Base-by-base conservation (phyloP, 2,113 vertebrate species). In the Pseudorhombus dupliciocellatus region DNA sequence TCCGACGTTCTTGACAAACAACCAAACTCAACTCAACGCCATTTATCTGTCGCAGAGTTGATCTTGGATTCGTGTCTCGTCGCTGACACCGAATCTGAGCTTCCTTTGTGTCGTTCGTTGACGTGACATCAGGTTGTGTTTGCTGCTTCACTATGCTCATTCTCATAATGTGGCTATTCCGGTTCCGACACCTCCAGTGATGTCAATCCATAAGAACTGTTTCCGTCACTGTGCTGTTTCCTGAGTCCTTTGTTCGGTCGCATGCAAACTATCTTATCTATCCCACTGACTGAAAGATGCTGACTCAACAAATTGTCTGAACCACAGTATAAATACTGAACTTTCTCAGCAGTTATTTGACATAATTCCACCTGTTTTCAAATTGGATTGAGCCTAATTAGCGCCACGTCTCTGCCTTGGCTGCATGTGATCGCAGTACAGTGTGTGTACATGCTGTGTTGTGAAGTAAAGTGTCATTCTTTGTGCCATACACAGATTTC, bases 401-500 rank as follows among this genome's bases (percentile, higher is more conserved):
- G 2, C 30, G 1, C 28, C 18, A 0, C 30, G 8, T 20, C 16
- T 21, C 70, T 56, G 60, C 42, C 26, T 58, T 8, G 54, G 16
- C 46, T 86, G 90, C 92, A 90, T 92, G 88, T 80, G 50, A 31
- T 66, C 62, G 57, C 85, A 77, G 42, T 88, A 65, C 60, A 80
- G 70, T 87, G 76, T 70, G n/a, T n/a, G n/a, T n/a, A n/a, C 58
- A 81, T 88, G 80, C 34, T 65, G 87, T 93, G 83, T 77, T 87
- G 91, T 94, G 82, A 67, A 83, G 89, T 92, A 76, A 83, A 81
- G 75, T 90, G 70, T 81, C 69, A 73, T 88, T 85, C 63, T 84
- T 55, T 92, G 86, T 87, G 77, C 68, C 86, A 81, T 89, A 85
- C 66, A 64, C 89, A 66, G 28, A 84, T 30, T 80, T 89, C 77